These are phyloP conservation scores for Patella ulyssiponensis DNA, from an alignment of 2,888 invertebrate species.

Conservation along the genomic window DNA sequence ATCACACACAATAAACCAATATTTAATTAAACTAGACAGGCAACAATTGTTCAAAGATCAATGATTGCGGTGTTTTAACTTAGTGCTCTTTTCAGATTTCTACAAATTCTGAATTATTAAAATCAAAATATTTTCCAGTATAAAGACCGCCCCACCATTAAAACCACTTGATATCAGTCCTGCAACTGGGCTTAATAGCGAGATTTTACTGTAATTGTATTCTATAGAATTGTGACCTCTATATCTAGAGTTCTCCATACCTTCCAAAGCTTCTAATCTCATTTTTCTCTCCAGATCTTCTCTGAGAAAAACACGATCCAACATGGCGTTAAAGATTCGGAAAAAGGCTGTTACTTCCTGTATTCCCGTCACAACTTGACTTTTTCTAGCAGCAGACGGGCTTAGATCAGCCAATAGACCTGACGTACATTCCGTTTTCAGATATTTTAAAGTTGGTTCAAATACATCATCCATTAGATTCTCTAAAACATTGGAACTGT, in stretches of 20 bases:
- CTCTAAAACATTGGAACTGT: constrained; percentile 63
- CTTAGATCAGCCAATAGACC: constrained; percentile 58
- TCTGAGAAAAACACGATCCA: constrained; percentile 61
- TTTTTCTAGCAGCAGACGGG: constrained; percentile 36
- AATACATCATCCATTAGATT: constrained; percentile 64
- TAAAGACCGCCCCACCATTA: no score
- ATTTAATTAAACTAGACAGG: no score
- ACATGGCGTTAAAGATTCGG: constrained; percentile 60
- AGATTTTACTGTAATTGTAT: no score
- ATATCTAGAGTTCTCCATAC: constrained; percentile 33
- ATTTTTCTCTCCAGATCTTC: constrained; percentile 64
- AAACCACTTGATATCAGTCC: no score
- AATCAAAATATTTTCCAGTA: no score
- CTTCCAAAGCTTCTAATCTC: constrained; percentile 45
- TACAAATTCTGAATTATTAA: no score
- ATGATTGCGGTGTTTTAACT: no score
- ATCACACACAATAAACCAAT: no score
- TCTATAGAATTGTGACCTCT: no score
- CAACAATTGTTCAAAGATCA: no score
- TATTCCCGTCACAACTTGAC: constrained; percentile 56
- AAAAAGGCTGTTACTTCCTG: constrained; percentile 65
- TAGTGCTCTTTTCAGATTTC: no score
- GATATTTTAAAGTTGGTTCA: constrained; percentile 63
- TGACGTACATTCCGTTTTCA: constrained; percentile 54
- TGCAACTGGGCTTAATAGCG: no score